Percentiles rank a stretch among this genome's conserved stretches.
phyloP scores from a whole-genome alignment of 2,888 invertebrate species.

The Drosophila setosimentum region DNA sequence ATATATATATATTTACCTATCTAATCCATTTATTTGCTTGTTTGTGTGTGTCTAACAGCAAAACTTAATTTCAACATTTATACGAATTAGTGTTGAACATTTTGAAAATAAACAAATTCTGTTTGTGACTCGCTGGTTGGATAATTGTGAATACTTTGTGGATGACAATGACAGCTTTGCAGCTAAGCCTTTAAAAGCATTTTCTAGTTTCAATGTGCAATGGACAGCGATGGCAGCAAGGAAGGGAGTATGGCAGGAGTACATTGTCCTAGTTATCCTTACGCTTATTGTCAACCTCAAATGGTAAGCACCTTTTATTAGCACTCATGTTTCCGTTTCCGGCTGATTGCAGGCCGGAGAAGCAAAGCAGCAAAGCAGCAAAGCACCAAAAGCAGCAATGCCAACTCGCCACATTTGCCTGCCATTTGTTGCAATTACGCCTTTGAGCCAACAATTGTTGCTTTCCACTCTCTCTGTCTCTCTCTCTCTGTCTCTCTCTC shows the following conservation, averaged over 20 bases:
- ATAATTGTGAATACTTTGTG: conserved; percentile 34
- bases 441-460: conserved; percentile 79
- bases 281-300: conserved; percentile 20
- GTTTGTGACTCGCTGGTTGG: conserved; percentile 24
- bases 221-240: not conserved
- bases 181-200: conserved; percentile 68
- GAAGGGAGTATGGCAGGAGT: no score
- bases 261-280: not conserved
- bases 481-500: conserved; percentile 5
- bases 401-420: conserved; percentile 4
- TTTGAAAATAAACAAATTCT: conserved; percentile 6
- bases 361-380: conserved; percentile 32
- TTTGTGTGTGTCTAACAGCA: not conserved
- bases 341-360: conserved; percentile 65
- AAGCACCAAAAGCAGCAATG: conserved; percentile 7
- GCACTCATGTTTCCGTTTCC: conserved; percentile 61
- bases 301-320: conserved; percentile 68
- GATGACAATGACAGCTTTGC: conserved; percentile 38
- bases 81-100: not conserved
- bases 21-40: not conserved
- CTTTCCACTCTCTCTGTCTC: conserved; percentile 24
- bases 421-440: conserved; percentile 79
- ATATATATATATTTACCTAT: not conserved
- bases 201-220: conserved; percentile 54
- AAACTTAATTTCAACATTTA: not conserved